Base-by-base conservation (phyloP, 2,113 vertebrate genomes). In the Rhombomys opimus region DNA sequence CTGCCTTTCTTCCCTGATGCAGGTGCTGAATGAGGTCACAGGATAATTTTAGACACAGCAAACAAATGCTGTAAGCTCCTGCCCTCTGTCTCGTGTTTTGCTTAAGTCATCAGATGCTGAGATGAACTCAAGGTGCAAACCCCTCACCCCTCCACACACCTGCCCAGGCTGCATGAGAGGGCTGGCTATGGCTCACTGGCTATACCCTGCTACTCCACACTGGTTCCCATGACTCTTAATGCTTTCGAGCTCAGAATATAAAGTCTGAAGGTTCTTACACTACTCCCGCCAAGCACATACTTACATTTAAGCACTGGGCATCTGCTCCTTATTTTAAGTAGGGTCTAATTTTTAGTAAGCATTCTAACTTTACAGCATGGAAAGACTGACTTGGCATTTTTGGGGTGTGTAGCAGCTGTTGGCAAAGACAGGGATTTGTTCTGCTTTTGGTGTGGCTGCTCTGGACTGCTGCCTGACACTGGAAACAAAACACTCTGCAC, bases 51-150 rank as follows among this genome's bases (percentile, higher is more conserved):
- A 86, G 61, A 81, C 38, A 8, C 32, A 57, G 86, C 89, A 87
- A 86, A 95, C 82, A 77, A 30, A 77, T 61, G 23, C 35, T 0
- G 5, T 82, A 10, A 91, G n/a, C 72, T 32, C 38, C 0, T 32
- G 25, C 30, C 96, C 95, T 89, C 82, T 6, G 7, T 88, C 91
- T 95, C 5, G 14, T 57, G 90, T 73, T 67, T 97, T 70, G 54
- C 35, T 87, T 0, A 80, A 94, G 86, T 46, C 52, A 65, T 85
- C 10, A 2, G 2, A 77, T 57, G 52, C 50, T 4, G 59, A 75
- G 0, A 27, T 13, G 86, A 80, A 41, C 73, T 77, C 32, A 70
- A 35, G 38, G 46, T 14, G 80, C 0, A 1, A 67, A 35, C 0
- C 1, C n/a, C 52, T 41, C 0, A 23, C 54, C 59, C 59, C 18